Percentiles rank a stretch among this genome's conserved stretches.
Evolutionary conservation across 2,113 vertebrate species (phyloP).

Genomic region (Rana temporaria): DNA sequence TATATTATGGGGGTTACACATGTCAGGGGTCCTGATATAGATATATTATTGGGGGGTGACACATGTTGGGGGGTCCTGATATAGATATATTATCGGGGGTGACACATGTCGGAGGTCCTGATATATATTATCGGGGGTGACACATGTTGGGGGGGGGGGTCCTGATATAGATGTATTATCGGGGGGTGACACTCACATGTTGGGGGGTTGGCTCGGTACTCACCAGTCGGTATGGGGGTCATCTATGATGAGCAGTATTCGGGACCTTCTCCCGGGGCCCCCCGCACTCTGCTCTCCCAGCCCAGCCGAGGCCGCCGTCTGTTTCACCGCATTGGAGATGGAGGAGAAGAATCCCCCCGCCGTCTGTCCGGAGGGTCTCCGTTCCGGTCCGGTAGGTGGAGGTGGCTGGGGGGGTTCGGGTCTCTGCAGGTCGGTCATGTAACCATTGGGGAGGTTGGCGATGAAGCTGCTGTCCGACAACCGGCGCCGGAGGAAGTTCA

Average conservation of each 20-base stretch:
- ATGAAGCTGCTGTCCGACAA: conserved; percentile 98
- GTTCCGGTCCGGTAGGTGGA: conserved; percentile 66
- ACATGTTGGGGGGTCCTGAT: too few relatives aligned
- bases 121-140: too few relatives aligned
- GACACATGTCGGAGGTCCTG: too few relatives aligned
- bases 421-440: conserved; percentile 95
- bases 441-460: conserved; percentile 95
- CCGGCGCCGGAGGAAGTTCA: conserved; percentile 96
- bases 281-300: conserved; percentile 81
- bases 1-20: too few relatives aligned
- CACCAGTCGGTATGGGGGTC: conserved; percentile 93
- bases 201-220: neutral
- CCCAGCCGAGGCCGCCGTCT: conserved; percentile 85
- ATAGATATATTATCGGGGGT: too few relatives aligned
- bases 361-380: conserved; percentile 67
- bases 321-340: conserved; percentile 93
- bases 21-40: too few relatives aligned
- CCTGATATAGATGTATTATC: too few relatives aligned
- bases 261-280: conserved; percentile 75
- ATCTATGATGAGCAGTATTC: conserved; percentile 93
- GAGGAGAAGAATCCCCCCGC: conserved; percentile 92
- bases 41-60: too few relatives aligned
- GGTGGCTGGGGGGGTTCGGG: conserved; percentile 74
- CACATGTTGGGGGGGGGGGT: too few relatives aligned
- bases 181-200: too few relatives aligned